phyloP scores from a whole-genome alignment of 2,888 invertebrate genomes.

The Chymomyza amoena region DNA sequence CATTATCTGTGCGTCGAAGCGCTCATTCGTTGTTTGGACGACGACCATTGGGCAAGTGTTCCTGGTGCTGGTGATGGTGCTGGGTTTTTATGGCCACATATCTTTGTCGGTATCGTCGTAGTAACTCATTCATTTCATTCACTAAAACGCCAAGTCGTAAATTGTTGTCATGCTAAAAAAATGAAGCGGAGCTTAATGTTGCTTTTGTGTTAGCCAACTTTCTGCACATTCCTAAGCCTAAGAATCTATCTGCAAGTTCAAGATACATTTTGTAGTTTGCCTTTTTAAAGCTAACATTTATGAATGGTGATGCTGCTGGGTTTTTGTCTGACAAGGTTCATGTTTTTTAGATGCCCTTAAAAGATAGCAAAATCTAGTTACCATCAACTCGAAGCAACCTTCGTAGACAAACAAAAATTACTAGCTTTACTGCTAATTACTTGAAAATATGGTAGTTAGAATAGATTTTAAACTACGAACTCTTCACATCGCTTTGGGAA shows the following conservation, averaged over 20 bases:
- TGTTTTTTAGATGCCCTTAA: too few relatives aligned
- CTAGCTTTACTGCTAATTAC: too few relatives aligned
- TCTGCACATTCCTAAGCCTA: background rate
- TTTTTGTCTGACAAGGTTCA: too few relatives aligned
- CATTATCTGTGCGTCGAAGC: conserved; percentile 17
- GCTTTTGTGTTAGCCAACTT: too few relatives aligned
- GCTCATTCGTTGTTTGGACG: conserved; percentile 3
- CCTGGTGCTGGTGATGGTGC: conserved; percentile 11
- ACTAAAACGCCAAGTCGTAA: conserved; percentile 46
- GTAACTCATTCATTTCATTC: conserved; percentile 63
- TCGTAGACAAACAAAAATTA: too few relatives aligned
- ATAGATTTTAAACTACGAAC: too few relatives aligned
- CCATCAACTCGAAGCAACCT: too few relatives aligned
- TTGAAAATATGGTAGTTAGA: too few relatives aligned
- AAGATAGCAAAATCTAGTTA: too few relatives aligned
- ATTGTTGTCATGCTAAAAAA: conserved; percentile 54
- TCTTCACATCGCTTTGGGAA: too few relatives aligned
- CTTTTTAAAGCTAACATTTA: background rate
- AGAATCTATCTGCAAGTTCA: background rate
- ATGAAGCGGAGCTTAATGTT: background rate
- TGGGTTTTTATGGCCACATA: conserved; percentile 9
- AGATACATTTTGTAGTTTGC: background rate
- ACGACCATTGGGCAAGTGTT: conserved; percentile 1
- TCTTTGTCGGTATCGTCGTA: conserved; percentile 65
- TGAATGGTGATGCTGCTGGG: background rate